These are phyloP conservation scores for Xerus inauris DNA, from an alignment of 2,113 vertebrate species.

Conservation along the genomic window DNA sequence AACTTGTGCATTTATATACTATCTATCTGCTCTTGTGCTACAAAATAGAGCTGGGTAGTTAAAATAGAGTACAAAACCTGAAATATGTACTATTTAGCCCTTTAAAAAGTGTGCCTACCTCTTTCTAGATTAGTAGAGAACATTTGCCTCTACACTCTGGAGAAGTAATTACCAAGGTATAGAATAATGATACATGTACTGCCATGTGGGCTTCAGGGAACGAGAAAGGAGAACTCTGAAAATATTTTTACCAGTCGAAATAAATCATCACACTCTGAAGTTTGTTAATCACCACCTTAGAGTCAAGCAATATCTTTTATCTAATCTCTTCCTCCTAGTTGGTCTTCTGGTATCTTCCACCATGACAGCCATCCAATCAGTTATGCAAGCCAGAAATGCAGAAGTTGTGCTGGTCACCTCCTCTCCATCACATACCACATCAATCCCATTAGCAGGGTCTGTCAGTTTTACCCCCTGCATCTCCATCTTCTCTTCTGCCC, in stretches of 20 bases:
- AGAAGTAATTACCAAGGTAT: not conserved
- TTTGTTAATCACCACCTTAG: not conserved
- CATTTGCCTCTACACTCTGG: not conserved
- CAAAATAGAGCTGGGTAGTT: not conserved
- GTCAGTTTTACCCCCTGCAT: not conserved
- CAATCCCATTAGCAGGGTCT: not conserved
- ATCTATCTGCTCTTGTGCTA: not conserved
- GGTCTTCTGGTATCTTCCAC: not conserved
- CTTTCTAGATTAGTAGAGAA: not conserved
- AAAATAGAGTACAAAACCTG: not conserved
- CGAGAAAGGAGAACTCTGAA: not conserved
- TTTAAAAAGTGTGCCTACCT: not conserved
- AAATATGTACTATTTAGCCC: not conserved
- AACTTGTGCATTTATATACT: not conserved
- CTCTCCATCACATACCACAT: not conserved
- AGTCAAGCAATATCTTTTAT: not conserved
- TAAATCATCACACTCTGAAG: not conserved
- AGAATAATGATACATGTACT: not conserved
- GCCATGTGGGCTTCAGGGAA: not conserved
- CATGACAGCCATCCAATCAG: not conserved
- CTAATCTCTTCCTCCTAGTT: not conserved
- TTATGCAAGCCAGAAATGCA: not conserved
- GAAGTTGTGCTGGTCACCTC: not conserved
- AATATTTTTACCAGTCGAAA: not conserved
- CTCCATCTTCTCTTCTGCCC: fast-evolving